Evolutionary conservation across 2,888 invertebrate species (phyloP).

Genomic region (Abrostola triplasia): DNA sequence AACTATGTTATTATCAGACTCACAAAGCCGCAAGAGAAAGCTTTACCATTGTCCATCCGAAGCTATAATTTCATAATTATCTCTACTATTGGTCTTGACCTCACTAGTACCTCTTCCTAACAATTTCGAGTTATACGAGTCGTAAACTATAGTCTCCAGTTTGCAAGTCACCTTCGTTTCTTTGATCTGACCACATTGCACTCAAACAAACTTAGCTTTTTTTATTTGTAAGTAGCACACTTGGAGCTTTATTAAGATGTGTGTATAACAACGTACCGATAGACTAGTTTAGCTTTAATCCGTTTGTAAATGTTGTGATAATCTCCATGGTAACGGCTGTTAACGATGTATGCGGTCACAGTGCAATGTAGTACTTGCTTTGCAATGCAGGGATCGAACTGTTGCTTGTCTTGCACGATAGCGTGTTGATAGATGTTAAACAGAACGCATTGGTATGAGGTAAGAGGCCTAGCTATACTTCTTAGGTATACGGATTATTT

Average conservation of each 20-base stretch:
- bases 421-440: too few relatives aligned
- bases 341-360: too few relatives aligned
- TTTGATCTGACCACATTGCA: slow-evolving; percentile 19
- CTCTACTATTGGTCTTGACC: slow-evolving; percentile 27
- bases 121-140: slow-evolving; percentile 15
- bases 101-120: slow-evolving; percentile 1
- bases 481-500: too few relatives aligned
- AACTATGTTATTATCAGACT: slow-evolving; percentile 1
- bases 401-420: too few relatives aligned
- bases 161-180: slow-evolving; percentile 37
- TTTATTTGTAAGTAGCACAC: slow-evolving; percentile 28
- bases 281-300: too few relatives aligned
- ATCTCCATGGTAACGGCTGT: neutral
- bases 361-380: too few relatives aligned
- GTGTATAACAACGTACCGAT: neutral
- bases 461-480: too few relatives aligned
- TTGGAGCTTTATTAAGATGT: neutral
- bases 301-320: neutral
- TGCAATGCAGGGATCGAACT: too few relatives aligned
- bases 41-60: neutral
- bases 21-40: slow-evolving; percentile 35
- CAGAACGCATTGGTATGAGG: too few relatives aligned
- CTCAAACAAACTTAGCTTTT: slow-evolving; percentile 20
- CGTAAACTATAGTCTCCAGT: slow-evolving; percentile 13
- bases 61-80: slow-evolving; percentile 16